Evolutionary conservation across 2,113 vertebrate species (phyloP), one percentile per base, ranked within the genome.

Genomic region (Elanoides forficatus): DNA sequence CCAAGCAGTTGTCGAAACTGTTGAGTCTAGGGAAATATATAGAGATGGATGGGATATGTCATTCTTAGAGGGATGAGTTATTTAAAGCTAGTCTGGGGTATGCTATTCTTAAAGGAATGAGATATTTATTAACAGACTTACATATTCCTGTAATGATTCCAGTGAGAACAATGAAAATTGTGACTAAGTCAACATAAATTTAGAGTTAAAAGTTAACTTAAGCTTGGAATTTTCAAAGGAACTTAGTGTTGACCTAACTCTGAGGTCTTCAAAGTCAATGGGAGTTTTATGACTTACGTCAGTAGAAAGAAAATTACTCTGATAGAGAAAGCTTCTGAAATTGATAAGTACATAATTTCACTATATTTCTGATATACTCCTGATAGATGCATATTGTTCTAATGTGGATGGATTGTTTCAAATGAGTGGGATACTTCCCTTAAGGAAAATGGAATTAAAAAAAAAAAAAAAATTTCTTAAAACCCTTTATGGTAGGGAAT

Each of bases 11-110:
- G 94, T 96, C 74, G 34, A 96, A 97, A 94, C 70, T 88, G 75
- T 94, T 95, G 92, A 93, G 95, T 96, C 96, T 95, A 66, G 92
- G 94, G 96, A 96, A 96, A 97, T 94, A 96, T 60, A 70, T 84
- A 95, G 91, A 97, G 94, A 96, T 96, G 70, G 70, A 93, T 92
- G 88, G 86, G 63, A 45, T 91, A 60, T 97, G 97, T 97, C 95
- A 85, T 93, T 97, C 80, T 97, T 95, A 68, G 53, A 86, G 79
- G 93, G 84, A 95, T 91, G 93, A 95, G 91, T 95, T 97, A 96
- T 96, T 96, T 97, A 92, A 96, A 95, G 53, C 43, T 81, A 94
- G 84, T 87, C 62, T 92, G 87, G 81, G 72, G 55, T 87, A 92
- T 75, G 40, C 48, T 96, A 2, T 78, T 95, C 93, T 96, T 96